Conservation (phyloP, 2,113 vertebrate genomes). For the Alethe castanea region DNA sequence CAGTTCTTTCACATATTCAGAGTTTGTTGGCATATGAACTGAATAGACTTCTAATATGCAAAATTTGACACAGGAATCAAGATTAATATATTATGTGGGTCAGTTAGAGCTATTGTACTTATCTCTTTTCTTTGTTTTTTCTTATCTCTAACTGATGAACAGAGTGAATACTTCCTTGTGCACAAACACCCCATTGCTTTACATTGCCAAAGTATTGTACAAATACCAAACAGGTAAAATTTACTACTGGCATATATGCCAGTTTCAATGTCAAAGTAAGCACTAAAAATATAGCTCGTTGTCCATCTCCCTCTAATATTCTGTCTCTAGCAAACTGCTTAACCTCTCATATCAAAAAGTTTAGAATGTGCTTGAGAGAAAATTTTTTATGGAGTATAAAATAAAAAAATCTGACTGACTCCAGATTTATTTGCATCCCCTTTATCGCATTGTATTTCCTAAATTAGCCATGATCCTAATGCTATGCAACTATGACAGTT, state of each 20-base stretch:
- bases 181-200: neutral
- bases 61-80: neutral
- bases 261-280: neutral
- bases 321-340: neutral
- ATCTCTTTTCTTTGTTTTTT: neutral
- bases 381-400: neutral
- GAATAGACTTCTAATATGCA: neutral
- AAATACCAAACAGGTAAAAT: neutral
- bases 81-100: neutral
- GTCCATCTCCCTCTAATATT: neutral
- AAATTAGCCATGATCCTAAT: neutral
- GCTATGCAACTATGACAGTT: neutral
- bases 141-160: neutral
- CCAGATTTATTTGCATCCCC: neutral
- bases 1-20: neutral
- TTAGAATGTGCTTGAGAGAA: neutral
- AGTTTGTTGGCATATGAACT: neutral
- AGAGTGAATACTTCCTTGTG: neutral
- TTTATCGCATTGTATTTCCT: neutral
- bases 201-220: neutral
- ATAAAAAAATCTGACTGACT: neutral
- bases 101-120: neutral
- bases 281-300: neutral
- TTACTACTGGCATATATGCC: neutral
- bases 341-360: neutral